Base-by-base conservation (phyloP, 2,113 vertebrate genomes). In the Isichthys henryi region DNA sequence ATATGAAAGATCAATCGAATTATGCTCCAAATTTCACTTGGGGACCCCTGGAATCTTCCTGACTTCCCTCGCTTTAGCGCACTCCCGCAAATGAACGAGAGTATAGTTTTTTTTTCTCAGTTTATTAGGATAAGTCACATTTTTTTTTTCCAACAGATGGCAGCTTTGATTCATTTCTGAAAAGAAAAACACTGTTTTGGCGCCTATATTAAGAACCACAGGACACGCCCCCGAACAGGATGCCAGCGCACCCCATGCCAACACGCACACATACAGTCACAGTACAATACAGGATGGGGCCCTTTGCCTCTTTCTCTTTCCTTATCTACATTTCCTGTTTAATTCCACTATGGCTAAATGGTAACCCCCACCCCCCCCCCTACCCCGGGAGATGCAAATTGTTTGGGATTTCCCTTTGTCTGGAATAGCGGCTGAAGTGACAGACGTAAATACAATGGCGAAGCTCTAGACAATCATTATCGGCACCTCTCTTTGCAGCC, bases 401-500 rank as follows among this genome's bases (percentile, higher is more conserved):
- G 31, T 19, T 17, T 77, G 31, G 31, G 70, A 43, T 43, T 80
- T 49, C 27, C 8, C n/a, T 86, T 86, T 52, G 48, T 35, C n/a
- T 17, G 6, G 8, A 87, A 62, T 19, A 53, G 62, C 0, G 7
- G 39, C 52, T 52, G 53, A 23, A 23, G 50, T 11, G 5, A 87
- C n/a, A 21, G 50, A 58, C 19, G 13, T 23, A 62, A 19, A 23
- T 10, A 62, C 50, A 39, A 43, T 31, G 48, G 5, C 3, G 5
- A 49, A 17, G 46, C 27, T 50, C 3, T 7, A 50, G 27, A 27
- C 49, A 39, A 31, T n/a, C 35, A 49, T 15, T 7, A 11, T 46
- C 39, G 10, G 31, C 94, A 97, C 97, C 97, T 97, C 95, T 97
- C 90, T 95, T 96, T 50, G 96, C 95, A 0, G 97, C 97, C 90